phyloP scores from a whole-genome alignment of 2,888 invertebrate species.

The Lymantria monacha region DNA sequence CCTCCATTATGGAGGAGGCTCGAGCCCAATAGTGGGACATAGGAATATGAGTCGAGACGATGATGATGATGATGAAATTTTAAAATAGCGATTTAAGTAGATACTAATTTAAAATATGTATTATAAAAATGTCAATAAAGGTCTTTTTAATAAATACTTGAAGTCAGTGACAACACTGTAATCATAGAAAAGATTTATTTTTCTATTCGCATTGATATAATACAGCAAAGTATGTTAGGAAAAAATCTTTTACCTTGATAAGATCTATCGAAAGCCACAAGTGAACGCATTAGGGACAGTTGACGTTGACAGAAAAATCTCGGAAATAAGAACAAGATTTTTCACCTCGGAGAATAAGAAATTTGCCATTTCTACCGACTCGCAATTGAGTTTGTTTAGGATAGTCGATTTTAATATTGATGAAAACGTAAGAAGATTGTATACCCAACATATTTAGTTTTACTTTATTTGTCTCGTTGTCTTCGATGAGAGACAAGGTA shows the following conservation, averaged over 20 bases:
- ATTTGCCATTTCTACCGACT: conserved; percentile 42
- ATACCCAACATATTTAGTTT: background rate
- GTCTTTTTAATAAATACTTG: too few relatives aligned
- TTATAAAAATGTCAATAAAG: too few relatives aligned
- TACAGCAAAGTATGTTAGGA: background rate
- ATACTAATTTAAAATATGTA: too few relatives aligned
- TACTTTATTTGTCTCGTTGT: too few relatives aligned
- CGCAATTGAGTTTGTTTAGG: conserved; percentile 47
- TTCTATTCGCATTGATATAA: background rate
- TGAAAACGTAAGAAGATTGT: conserved; percentile 10
- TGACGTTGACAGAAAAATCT: conserved; percentile 12
- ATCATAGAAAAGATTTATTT: conserved; percentile 2
- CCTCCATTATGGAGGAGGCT: too few relatives aligned
- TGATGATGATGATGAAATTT: too few relatives aligned
- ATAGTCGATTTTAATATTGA: conserved; percentile 32
- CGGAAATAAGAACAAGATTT: conserved; percentile 20
- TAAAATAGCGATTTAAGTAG: too few relatives aligned
- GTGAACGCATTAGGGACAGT: conserved; percentile 14
- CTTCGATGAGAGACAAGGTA: too few relatives aligned
- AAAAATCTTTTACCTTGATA: background rate
- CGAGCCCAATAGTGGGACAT: too few relatives aligned
- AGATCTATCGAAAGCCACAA: conserved; percentile 3
- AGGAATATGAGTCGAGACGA: too few relatives aligned
- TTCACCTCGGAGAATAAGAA: conserved; percentile 26
- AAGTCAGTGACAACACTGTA: too few relatives aligned